A percentile compares a stretch with the other conserved stretches of the same genome.
Evolutionary conservation across 2,113 vertebrate species (phyloP).

Genomic region (Forbesichthys agassizii): DNA sequence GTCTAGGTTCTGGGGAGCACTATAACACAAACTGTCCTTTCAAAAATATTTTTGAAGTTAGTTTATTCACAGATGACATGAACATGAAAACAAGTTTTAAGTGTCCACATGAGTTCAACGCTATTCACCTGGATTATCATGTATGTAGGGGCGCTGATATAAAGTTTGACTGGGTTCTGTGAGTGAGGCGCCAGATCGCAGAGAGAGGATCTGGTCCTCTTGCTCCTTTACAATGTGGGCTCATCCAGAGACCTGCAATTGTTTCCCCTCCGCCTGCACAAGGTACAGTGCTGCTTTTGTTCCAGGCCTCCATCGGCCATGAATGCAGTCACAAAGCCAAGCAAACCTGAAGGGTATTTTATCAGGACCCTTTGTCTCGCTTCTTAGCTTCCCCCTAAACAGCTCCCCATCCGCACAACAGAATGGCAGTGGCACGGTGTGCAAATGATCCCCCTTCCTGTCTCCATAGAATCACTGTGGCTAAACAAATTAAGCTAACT

Average conservation of each 20-base stretch:
- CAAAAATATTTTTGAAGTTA: too few species aligned
- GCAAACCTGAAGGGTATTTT: constrained; percentile 76
- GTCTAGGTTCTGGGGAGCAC: too few species aligned
- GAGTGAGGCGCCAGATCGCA: constrained; percentile 69
- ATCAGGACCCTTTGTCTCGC: constrained; percentile 73
- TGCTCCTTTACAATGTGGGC: constrained; percentile 81
- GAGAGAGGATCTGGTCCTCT: constrained; percentile 78
- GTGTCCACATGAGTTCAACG: constrained; percentile 35
- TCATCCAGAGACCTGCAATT: constrained; percentile 83
- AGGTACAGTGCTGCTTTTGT: constrained; percentile 93
- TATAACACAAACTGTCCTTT: too few species aligned
- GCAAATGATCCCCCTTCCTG: constrained; percentile 48
- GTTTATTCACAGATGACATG: too few species aligned
- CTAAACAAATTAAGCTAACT: constrained; percentile 20
- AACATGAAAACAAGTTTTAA: too few species aligned
- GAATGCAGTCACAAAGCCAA: constrained; percentile 76
- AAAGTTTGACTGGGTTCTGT: constrained; percentile 4
- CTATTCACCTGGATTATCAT: neutral
- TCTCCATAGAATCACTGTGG: constrained; percentile 22
- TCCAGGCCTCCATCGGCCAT: constrained; percentile 77
- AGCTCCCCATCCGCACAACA: constrained; percentile 53
- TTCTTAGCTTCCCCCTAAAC: constrained; percentile 37
- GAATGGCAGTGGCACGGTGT: constrained; percentile 42
- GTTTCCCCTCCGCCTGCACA: constrained; percentile 78
- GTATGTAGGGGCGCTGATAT: neutral